phyloP scores from a whole-genome alignment of 37 sponge, comb jelly and placozoan species.

The Hexactinellida sp. region DNA sequence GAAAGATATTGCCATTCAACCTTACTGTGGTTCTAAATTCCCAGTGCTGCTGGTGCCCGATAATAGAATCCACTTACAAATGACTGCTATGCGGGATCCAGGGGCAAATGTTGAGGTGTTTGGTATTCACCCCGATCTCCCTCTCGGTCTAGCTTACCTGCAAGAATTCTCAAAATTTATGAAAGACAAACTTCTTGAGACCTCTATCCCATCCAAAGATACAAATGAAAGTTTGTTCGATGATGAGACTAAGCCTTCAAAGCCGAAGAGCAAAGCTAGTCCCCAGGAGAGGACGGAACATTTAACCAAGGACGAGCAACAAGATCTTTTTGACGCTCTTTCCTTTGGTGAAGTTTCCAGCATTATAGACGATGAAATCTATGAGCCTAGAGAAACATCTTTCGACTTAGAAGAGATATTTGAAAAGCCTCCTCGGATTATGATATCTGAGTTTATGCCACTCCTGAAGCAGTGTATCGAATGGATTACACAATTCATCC shows the following conservation, averaged over 20 bases:
- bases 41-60: constrained; percentile 64
- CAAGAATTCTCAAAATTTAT: constrained; percentile 7
- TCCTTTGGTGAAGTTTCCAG: not conserved
- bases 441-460: not conserved
- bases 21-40: constrained; percentile 49
- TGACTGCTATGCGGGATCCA: constrained; percentile 16
- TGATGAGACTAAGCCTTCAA: not conserved
- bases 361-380: not conserved
- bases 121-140: constrained; percentile 51
- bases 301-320: constrained; percentile 10
- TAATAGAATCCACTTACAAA: constrained; percentile 38
- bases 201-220: not conserved
- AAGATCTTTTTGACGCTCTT: not conserved
- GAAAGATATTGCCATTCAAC: constrained; percentile 24
- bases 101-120: constrained; percentile 32
- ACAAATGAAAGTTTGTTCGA: not conserved
- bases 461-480: not conserved
- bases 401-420: not conserved
- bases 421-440: not conserved
- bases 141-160: constrained; percentile 49
- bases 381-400: not conserved
- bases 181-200: not conserved
- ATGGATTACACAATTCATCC: not conserved
- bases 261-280: not conserved
- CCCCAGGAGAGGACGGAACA: not conserved